Conservation (phyloP, 2,797 vertebrate genomes). For the Silurus lanzhouensis region DNA sequence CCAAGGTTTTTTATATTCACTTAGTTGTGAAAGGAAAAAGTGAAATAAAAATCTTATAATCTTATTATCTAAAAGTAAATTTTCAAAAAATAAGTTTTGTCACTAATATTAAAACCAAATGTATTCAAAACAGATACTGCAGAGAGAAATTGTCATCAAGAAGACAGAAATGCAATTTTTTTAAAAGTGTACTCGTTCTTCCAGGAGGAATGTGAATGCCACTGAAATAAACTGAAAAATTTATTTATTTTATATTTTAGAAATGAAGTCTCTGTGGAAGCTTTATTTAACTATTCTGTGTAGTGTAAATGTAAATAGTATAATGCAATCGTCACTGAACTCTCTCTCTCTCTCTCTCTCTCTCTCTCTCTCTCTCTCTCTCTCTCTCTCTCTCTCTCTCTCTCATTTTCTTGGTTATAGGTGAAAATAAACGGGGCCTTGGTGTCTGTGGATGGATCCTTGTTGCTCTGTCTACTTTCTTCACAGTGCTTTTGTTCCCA, state of each 20-base stretch:
- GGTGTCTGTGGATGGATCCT: conserved; percentile 82
- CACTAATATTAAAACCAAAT: neutral
- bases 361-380: neutral
- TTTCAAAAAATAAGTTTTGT: neutral
- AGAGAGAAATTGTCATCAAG: neutral
- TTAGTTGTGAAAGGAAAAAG: neutral
- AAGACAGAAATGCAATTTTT: neutral
- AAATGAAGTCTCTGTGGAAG: neutral
- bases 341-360: neutral
- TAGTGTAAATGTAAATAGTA: neutral
- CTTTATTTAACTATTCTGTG: neutral
- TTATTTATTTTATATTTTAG: neutral
- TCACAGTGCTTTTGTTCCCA: conserved; percentile 77
- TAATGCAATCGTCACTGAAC: neutral
- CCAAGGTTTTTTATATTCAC: neutral
- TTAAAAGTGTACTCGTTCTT: neutral
- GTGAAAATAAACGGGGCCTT: conserved; percentile 60
- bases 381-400: neutral
- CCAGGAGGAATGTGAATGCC: neutral
- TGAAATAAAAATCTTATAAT: neutral
- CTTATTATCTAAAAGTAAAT: neutral
- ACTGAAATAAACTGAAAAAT: neutral
- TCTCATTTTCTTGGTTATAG: conserved; percentile 55
- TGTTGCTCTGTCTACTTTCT: conserved; percentile 74
- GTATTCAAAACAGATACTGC: neutral